Evolutionary conservation across 2,797 vertebrate genomes (phyloP).

Genomic region (Aselliscus stoliczkanus): DNA sequence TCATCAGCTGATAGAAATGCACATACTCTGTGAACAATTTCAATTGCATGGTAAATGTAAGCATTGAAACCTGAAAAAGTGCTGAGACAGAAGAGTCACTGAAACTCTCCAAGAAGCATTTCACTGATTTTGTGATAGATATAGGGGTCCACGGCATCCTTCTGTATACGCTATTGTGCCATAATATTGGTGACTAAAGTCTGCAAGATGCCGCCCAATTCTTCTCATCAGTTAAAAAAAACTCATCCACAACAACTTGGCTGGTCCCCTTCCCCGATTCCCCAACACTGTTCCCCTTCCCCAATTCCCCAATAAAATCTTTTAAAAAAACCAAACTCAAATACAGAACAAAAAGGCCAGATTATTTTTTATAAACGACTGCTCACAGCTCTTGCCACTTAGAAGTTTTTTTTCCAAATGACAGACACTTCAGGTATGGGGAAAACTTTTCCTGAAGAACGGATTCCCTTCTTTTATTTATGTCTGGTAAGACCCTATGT

Average conservation of each 20-base stretch:
- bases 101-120: neutral
- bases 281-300: too few relatives aligned
- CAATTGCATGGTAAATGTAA: neutral
- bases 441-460: neutral
- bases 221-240: neutral
- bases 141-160: neutral
- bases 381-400: neutral
- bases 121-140: too few relatives aligned
- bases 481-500: neutral
- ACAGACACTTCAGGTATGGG: neutral
- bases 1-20: neutral
- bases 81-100: neutral
- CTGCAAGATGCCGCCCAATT: neutral
- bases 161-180: neutral
- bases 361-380: neutral
- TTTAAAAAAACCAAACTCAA: too few relatives aligned
- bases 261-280: too few relatives aligned
- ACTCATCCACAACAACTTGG: too few relatives aligned
- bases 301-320: too few relatives aligned
- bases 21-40: neutral
- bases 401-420: neutral
- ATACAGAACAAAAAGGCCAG: neutral
- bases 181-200: accelerated
- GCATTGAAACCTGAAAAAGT: neutral
- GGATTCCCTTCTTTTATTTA: neutral